Evolutionary conservation across 1,140 invertebrate species (phyloP).

Genomic region (Neuroterus valhalla): DNA sequence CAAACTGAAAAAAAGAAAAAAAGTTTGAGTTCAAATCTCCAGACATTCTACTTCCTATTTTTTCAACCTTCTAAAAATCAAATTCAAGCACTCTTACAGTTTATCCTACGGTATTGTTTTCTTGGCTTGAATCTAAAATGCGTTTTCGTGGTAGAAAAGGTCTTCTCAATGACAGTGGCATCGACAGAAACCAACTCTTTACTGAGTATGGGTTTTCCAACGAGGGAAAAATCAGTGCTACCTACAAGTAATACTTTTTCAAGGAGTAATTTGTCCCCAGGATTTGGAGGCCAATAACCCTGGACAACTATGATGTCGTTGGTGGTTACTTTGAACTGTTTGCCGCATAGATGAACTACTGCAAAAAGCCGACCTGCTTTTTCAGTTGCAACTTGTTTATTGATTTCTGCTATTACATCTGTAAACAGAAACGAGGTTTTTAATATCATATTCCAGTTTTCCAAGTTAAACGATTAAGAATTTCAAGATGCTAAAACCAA

Average conservation of each 20-base stretch:
- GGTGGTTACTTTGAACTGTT: slow-evolving; percentile 91
- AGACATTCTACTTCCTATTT: not conserved
- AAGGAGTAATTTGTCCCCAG: slow-evolving; percentile 88
- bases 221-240: slow-evolving; percentile 88
- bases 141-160: slow-evolving; percentile 87
- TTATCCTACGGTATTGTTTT: slow-evolving; percentile 85
- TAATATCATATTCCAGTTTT: not conserved
- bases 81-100: slow-evolving; percentile 76
- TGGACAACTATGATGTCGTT: slow-evolving; percentile 91
- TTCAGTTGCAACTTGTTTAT: slow-evolving; percentile 75
- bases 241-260: slow-evolving; percentile 93
- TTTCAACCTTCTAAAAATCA: slow-evolving; percentile 25
- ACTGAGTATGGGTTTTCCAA: slow-evolving; percentile 88
- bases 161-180: slow-evolving; percentile 93
- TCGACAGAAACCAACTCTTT: slow-evolving; percentile 84
- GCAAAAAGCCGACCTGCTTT: slow-evolving; percentile 88
- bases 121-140: slow-evolving; percentile 84
- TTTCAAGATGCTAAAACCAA: too few relatives aligned
- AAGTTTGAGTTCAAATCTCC: not conserved
- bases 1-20: slow-evolving; percentile 74
- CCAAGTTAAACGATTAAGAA: too few relatives aligned
- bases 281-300: slow-evolving; percentile 88
- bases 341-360: slow-evolving; percentile 87
- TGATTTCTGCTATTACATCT: slow-evolving; percentile 77
- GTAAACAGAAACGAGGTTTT: slow-evolving; percentile 42